Base-by-base conservation (phyloP, 1,140 invertebrate species). In the Nasonia giraulti region DNA sequence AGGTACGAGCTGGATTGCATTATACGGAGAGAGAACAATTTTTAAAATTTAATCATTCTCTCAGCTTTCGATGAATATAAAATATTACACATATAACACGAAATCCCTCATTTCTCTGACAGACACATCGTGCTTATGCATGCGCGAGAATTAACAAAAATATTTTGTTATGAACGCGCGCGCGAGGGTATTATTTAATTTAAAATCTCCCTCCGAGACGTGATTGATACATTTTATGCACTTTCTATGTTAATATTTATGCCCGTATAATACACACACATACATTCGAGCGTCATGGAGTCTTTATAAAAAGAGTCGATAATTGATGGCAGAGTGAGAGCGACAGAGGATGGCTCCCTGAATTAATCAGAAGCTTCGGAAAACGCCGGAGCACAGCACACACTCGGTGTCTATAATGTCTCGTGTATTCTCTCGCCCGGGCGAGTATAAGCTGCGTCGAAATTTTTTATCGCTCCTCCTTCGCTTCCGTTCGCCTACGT, bases 381-480 rank as follows among this genome's bases (percentile, higher is more conserved):
- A 62, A 62, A 62, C 10, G 47, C 20, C 6, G 33, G 33, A 37
- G 33, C 5, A 37, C 33, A 27, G 27, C 27, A 37, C 33, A 37
- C 33, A 44, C 40, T 44, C 20, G 2, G 20, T 6, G 20, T 62
- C 17, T 62, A 62, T 20, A 62, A 62, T 17, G n/a, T 17, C 17
- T 14, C 17, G 55, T 62, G 1, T 6, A 62, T n/a, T 17, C 20
- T 5, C 17, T 62, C 55, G 55, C n/a, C 5, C 17, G 55, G 55
- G 17, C 20, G 17, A n/a, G 2, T 33, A 14, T 14, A 71, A 71
- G 23, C 68, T 2, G 12, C 68, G 33, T 2, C 33, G 33, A 71
- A 31, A 75, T 8, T 8, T 55, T 80, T 81, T 86, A 55, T 80
- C 73, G 71, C 55, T 80, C 37, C n/a, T n/a, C n/a, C n/a, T n/a